Base-by-base conservation (phyloP, 2,888 invertebrate species). In the Labia minor region DNA sequence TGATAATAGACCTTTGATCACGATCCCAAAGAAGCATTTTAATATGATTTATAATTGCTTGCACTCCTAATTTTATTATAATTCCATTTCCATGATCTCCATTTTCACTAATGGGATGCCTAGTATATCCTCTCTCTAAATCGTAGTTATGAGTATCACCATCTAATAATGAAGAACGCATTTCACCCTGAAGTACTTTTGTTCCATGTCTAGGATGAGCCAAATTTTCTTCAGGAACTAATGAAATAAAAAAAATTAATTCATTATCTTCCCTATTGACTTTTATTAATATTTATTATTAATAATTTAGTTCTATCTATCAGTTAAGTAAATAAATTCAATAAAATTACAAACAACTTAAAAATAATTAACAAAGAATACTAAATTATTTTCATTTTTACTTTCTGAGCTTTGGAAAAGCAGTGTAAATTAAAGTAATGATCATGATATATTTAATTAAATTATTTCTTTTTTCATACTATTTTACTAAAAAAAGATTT, bases 11-110 rank as follows among this genome's bases (percentile, higher is more conserved):
- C 81, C 94, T 86, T 76, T 87, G 85, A 77, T 98, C 97, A 68
- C 89, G 83, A 79, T 98, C 98, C 95, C 96, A 97, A 11, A 99
- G 83, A 72, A 96, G 81, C 84, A 99, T 85, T 68, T 88, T 86
- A 68, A 99, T 85, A 75, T 95, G 91, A 82, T 99, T 99, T 73
- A 99, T 85, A 74, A 98, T 95, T 76, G 88, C 92, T 72, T 88
- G 86, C 65, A 88, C 85, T 66, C 74, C 75, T 67, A 97, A 83
- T 73, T 91, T 89, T 63, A 97, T 87, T 6, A 91, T 84, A 75
- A 97, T 95, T 68, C 93, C 90, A 76, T 87, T 85, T 69, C 93
- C 90, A 76, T 87, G 85, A 77, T 87, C 86, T 49, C 82, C 85
- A 70, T 82, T 76, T 69, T 83, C 83, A 72, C 82, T 87, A 75